Conservation (phyloP, 35 echinoderm and acorn worm genomes). For the Stichopus chloronotus region DNA sequence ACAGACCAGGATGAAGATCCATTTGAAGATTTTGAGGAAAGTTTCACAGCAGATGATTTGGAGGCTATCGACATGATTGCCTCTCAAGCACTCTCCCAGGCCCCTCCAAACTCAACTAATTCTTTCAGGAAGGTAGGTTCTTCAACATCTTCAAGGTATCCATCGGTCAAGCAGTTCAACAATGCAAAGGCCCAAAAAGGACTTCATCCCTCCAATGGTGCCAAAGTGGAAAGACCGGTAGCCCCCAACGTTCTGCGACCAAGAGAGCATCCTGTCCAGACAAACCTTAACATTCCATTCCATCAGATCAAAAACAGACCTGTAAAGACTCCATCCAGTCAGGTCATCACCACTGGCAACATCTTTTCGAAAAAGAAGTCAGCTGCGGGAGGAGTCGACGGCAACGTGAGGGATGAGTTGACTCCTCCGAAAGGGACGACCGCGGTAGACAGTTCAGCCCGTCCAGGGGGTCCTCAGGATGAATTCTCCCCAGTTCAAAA, state of each 20-base stretch:
- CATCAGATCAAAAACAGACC: constrained; percentile 14
- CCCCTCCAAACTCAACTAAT: not conserved
- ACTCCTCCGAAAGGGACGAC: constrained; percentile 76
- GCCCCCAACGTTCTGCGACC: not conserved
- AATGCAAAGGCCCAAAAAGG: not conserved
- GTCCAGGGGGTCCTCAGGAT: constrained; percentile 49
- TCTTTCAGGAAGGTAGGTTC: not conserved
- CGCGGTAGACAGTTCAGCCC: constrained; percentile 59
- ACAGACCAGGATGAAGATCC: constrained; percentile 66
- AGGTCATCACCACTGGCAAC: not conserved
- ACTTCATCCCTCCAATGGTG: not conserved
- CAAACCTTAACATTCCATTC: constrained; percentile 42
- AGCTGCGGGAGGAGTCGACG: not conserved
- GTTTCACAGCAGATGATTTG: constrained; percentile 87
- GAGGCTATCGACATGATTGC: constrained; percentile 74
- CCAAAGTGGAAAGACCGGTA: not conserved
- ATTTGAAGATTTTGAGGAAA: constrained; percentile 85
- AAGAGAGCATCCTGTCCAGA: constrained; percentile 10
- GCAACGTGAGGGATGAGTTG: constrained; percentile 44
- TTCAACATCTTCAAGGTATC: not conserved
- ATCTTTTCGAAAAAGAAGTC: constrained; percentile 27
- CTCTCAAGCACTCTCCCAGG: constrained; percentile 78
- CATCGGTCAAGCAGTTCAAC: not conserved
- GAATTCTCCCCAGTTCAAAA: not conserved
- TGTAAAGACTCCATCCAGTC: not conserved